Percentiles rank a stretch among this genome's conserved stretches.
phyloP scores from a whole-genome alignment of 2,113 vertebrate genomes.

The Haemorhous mexicanus region DNA sequence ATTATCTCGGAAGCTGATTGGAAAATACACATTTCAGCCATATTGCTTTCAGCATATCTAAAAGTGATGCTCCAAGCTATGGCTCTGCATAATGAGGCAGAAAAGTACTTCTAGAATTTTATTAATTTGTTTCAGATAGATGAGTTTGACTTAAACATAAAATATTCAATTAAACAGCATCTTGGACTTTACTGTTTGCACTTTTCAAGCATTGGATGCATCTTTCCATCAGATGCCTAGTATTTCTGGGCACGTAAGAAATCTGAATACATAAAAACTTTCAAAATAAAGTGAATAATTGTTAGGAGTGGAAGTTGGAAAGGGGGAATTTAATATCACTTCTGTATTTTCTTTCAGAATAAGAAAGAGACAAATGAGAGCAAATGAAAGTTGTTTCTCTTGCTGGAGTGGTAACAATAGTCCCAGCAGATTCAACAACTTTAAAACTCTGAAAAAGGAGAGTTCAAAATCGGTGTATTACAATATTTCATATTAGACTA shows the following conservation, averaged over 20 bases:
- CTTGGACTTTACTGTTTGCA: background rate
- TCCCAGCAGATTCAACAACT: background rate
- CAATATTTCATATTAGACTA: background rate
- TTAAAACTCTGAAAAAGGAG: background rate
- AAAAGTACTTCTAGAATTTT: conserved; percentile 24
- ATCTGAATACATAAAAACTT: background rate
- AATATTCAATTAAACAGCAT: background rate
- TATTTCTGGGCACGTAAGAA: background rate
- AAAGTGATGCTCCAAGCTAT: conserved; percentile 11
- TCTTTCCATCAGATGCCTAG: background rate
- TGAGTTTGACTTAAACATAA: conserved; percentile 13
- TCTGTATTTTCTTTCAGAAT: background rate
- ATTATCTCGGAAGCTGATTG: conserved; percentile 61
- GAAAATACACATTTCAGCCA: conserved; percentile 52
- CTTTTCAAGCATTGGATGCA: background rate
- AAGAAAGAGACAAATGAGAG: background rate
- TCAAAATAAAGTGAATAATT: background rate
- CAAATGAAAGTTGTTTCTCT: background rate
- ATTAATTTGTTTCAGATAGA: conserved; percentile 42
- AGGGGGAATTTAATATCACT: background rate
- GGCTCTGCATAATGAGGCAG: background rate
- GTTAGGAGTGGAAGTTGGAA: background rate
- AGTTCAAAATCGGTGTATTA: background rate
- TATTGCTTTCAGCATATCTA: conserved; percentile 61
- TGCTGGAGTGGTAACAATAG: background rate